Evolutionary conservation across 2,888 invertebrate species (phyloP), one percentile per base, ranked within the genome.

Genomic region (Drosophila diplacantha): DNA sequence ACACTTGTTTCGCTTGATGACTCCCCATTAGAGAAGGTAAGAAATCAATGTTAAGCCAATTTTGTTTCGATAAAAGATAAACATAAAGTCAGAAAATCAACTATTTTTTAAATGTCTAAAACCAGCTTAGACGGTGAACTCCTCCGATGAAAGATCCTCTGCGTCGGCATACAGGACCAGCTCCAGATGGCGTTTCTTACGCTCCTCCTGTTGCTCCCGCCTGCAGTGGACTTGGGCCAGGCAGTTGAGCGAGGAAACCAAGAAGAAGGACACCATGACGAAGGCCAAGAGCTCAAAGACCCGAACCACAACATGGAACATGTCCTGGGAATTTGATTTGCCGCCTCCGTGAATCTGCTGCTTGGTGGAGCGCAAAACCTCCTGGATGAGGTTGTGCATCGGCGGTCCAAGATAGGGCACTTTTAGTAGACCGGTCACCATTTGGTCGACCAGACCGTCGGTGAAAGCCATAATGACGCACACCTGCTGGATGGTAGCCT

Each of bases 401-500:
- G 92, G 92, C 0, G 91, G 89, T 1, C 98, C 98, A 62, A 98
- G 87, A 72, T 92, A 90, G 0, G 98, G 98, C 83, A 98, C 90
- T 69, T 88, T 75, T 14, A 88, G 89, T 60, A 93, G 78, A 74
- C 90, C 87, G 41, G 89, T 88, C 59, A 93, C 90, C 32, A 91
- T 93, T 86, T 89, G 92, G 87, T 94, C 94, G 62, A 99, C 94
- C 76, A 99, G 91, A 61, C 94, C 93, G 88, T 99, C 97, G 88
- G 97, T 97, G 87, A 98, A 98, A 2, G 97, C 96, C 64, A 97
- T 92, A 51, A 98, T 97, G 7, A 98, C 97, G 85, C 97, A 96
- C 87, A 97, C 90, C 90, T 97, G 96, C 90, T 99, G 98, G 87
- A 99, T 95, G 87, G 97, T 97, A 95, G 97, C 97, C 90, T 99